Percentiles rank a stretch among this genome's conserved stretches.
phyloP scores from a whole-genome alignment of 2,797 vertebrate genomes.

The Gallirallus australis region DNA sequence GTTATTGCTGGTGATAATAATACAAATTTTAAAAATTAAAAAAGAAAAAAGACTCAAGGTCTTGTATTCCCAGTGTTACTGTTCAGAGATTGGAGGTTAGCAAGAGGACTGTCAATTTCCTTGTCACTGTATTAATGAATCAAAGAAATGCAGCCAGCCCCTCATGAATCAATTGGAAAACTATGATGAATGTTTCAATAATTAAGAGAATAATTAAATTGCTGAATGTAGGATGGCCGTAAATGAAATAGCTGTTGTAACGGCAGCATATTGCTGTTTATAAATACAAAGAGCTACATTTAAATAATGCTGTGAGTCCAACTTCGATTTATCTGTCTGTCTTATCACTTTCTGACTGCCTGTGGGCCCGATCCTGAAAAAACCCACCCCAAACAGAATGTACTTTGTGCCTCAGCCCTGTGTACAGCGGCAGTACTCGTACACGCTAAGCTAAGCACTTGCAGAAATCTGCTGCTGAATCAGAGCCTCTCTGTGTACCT shows the following conservation, averaged over 20 bases:
- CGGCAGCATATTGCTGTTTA: conserved; percentile 51
- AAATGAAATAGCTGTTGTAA: conserved; percentile 63
- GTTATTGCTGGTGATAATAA: conserved; percentile 52
- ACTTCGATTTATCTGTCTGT: neutral
- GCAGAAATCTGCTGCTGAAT: neutral
- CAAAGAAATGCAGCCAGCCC: conserved; percentile 63
- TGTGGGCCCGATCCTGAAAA: neutral
- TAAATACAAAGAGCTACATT: conserved; percentile 59
- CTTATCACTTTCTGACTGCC: neutral
- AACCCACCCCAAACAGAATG: accelerated
- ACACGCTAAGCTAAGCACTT: neutral
- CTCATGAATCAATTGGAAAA: conserved; percentile 73
- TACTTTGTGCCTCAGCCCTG: neutral
- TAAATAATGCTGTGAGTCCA: conserved; percentile 9
- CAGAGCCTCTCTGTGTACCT: neutral
- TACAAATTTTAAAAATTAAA: conserved; percentile 52
- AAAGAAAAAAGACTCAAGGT: neutral
- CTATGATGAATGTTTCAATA: conserved; percentile 74
- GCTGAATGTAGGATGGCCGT: conserved; percentile 57
- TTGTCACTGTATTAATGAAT: conserved; percentile 57
- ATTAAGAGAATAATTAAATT: conserved; percentile 77
- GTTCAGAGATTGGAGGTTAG: conserved; percentile 22
- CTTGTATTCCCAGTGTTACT: neutral
- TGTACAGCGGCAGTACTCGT: accelerated
- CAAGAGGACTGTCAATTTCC: conserved; percentile 31